Evolutionary conservation across 1,140 invertebrate species (phyloP).

Genomic region (Galendromus occidentalis): DNA sequence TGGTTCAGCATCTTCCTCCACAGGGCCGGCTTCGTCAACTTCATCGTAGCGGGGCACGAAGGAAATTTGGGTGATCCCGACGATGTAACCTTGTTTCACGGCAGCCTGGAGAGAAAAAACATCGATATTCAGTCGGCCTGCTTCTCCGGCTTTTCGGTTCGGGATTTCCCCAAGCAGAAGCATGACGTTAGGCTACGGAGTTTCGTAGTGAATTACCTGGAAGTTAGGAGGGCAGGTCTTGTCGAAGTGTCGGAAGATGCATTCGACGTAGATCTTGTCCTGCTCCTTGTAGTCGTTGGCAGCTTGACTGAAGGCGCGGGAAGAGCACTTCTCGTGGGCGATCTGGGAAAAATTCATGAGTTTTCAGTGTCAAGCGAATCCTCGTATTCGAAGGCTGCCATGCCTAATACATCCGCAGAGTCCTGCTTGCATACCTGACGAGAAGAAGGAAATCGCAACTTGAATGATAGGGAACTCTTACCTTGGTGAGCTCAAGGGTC

Average conservation of each 20-base stretch:
- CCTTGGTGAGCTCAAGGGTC: constrained; percentile 6
- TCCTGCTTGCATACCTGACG: no score
- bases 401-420: no score
- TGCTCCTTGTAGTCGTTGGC: constrained; percentile 6
- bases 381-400: no score
- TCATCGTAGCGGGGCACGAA: constrained; percentile 7
- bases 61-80: not conserved
- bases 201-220: not conserved
- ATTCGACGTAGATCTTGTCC: constrained; percentile 2
- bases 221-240: constrained; percentile 5
- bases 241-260: constrained; percentile 7
- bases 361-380: no score
- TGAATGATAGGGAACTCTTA: not conserved
- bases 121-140: not conserved
- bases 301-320: not conserved
- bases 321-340: not conserved
- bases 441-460: no score
- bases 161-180: not conserved
- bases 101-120: not conserved
- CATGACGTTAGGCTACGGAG: not conserved
- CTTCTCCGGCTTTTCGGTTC: not conserved
- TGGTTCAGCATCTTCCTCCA: not conserved
- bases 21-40: not conserved
- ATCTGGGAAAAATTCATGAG: not conserved
- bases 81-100: constrained; percentile 8